Evolutionary conservation across 2,888 invertebrate species (phyloP).

Genomic region (Taenaris catops): DNA sequence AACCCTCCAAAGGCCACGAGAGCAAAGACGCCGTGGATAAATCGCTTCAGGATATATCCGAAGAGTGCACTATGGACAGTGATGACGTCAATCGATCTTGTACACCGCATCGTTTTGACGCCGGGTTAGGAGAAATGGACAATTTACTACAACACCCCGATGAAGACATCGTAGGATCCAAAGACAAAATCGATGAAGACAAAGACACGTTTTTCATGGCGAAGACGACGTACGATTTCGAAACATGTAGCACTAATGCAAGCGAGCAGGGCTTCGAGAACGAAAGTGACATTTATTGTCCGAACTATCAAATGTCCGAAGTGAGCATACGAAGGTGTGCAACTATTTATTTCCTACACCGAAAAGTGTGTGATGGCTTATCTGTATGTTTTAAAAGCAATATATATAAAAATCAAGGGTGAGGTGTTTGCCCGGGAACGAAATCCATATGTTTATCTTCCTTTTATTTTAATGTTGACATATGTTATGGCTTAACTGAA

Average conservation of each 20-base stretch:
- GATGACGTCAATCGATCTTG: slow-evolving; percentile 56
- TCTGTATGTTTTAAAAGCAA: too few relatives aligned
- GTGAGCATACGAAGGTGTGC: slow-evolving; percentile 83
- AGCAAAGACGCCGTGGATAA: slow-evolving; percentile 55
- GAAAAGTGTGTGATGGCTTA: too few relatives aligned
- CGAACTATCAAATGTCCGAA: slow-evolving; percentile 82
- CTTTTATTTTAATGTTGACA: too few relatives aligned
- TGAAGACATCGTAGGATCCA: slow-evolving; percentile 36
- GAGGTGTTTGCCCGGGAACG: too few relatives aligned
- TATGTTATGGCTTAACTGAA: too few relatives aligned
- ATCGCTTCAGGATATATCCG: slow-evolving; percentile 67
- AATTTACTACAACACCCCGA: slow-evolving; percentile 49
- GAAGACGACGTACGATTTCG: slow-evolving; percentile 65
- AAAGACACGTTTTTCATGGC: slow-evolving; percentile 64
- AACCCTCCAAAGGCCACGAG: slow-evolving; percentile 52
- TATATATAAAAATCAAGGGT: too few relatives aligned
- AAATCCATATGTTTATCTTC: too few relatives aligned
- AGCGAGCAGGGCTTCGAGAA: slow-evolving; percentile 75
- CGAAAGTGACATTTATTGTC: slow-evolving; percentile 81
- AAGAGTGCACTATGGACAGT: slow-evolving; percentile 68
- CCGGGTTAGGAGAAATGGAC: slow-evolving; percentile 45
- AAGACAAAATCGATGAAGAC: slow-evolving; percentile 56
- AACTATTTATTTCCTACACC: too few relatives aligned
- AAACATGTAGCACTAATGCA: slow-evolving; percentile 66
- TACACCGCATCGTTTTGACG: slow-evolving; percentile 46